Base-by-base conservation (phyloP, 2,113 vertebrate species). In the Alouatta palliata region DNA sequence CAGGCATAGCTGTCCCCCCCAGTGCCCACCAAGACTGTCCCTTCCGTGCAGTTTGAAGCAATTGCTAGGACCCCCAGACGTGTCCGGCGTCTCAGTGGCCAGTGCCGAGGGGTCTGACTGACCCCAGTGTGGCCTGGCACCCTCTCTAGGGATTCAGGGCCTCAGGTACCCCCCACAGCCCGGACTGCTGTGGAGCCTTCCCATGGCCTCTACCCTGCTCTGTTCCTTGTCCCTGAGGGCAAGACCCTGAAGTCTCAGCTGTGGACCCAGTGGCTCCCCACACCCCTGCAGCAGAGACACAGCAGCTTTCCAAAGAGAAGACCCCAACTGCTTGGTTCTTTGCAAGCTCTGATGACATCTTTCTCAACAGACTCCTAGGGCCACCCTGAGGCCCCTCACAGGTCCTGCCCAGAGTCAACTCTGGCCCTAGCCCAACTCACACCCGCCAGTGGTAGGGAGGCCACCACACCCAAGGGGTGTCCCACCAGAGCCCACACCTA, bases 1-100 rank as follows among this genome's bases (percentile, higher is more conserved):
- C 4, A 16, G 73, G 25, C 6, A 0, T 23, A 8, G 23, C 11
- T 43, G n/a, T 3, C 9, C 77, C 37, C 3, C 0, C 17, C n/a
- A 1, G 6, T 0, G 1, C 37, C 52, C 2, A 6, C 19, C 40
- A 12, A 10, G 23, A 1, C 54, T 17, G 47, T 54, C 19, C 12
- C 64, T 83, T 37, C 19, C 20, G 0, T 5, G 47, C 64, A 40
- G 10, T 35, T 5, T 6, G n/a, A 49, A 56, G 37, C 12, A 16
- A 14, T 2, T 2, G 68, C 76, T 14, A 14, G 79, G 54, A 23
- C 61, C 73, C 37, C 20, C 35, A 45, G 7, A n/a, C 47, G 6
- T n/a, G 80, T 49, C 30, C 25, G 25, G 17, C 37, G 17, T 20
- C 25, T 32, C 58, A 40, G 12, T 0, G 9, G 3, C 35, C 70